Evolutionary conservation across 2,888 invertebrate species (phyloP).

Genomic region (Rotaria sp.): DNA sequence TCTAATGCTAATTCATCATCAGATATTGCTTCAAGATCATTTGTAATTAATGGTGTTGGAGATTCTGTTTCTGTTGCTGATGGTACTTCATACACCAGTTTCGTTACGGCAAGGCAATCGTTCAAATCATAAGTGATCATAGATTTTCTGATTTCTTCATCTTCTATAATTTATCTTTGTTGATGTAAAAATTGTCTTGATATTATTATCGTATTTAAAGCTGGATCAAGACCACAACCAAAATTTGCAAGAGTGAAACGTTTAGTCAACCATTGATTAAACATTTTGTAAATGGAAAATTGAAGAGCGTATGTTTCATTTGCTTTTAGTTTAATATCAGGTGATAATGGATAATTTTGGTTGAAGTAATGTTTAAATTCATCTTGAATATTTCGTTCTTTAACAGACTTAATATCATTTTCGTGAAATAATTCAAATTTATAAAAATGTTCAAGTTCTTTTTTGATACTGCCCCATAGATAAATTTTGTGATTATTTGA

Average conservation of each 20-base stretch:
- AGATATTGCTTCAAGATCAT: no score
- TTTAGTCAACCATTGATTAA: not conserved
- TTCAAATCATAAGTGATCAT: not conserved
- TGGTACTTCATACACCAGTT: no score
- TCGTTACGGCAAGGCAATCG: not conserved
- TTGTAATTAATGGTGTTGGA: no score
- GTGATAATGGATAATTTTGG: not conserved
- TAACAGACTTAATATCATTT: not conserved
- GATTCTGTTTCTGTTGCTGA: no score
- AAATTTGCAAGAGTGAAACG: not conserved
- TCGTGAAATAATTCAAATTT: not conserved
- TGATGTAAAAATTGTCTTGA: not conserved
- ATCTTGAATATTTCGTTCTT: not conserved
- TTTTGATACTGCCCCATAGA: not conserved
- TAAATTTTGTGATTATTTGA: not conserved
- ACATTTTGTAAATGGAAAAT: not conserved
- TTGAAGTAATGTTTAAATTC: not conserved
- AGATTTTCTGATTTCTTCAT: not conserved
- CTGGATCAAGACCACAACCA: not conserved
- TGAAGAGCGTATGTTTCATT: not conserved
- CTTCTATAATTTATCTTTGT: not conserved
- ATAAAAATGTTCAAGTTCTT: not conserved
- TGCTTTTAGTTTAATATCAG: not conserved
- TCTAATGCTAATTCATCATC: no score
- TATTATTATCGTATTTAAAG: not conserved